Evolutionary conservation across 2,888 invertebrate species (phyloP), one percentile per base, ranked within the genome.

Genomic region (Malthinus flaveolus): DNA sequence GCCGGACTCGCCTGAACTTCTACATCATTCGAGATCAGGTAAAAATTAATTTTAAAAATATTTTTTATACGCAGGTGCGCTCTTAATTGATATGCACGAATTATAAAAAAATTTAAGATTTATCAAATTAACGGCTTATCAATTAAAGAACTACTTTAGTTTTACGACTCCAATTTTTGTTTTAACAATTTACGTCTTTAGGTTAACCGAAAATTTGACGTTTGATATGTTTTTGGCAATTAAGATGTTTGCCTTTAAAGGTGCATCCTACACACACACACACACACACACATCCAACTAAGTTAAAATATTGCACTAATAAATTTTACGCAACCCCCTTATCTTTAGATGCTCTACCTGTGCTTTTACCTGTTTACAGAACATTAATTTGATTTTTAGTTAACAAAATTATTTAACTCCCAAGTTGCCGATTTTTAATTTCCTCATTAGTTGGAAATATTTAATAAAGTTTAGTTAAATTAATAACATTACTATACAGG

Each of bases 1-100:
- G 87, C 87, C 88, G 7, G 89, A 89, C 64, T 75, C 77, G 10
- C 77, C 78, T 1, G 79, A 81, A 61, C 71, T 79, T 53, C 69
- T 79, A 36, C 78, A 77, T 63, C 77, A 76, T 39, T 69, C 73
- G 23, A 63, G 73, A 62, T 51, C 71, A 32, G 61, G 68, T 32
- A 42, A 39, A 3, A 39, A 13, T 10, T n/a, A 13, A 12, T 15
- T n/a, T n/a, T 39, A 13, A 6, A 35, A 32, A 2, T 13, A 23
- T 13, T 44, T 44, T 44, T 42, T 11, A 13, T 42, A 15, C 15
- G 39, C 39, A 42, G 39, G 39, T 42, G 39, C 23, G 33, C 45
- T 12, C 34, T 52, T 52, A 52, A 52, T 52, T 52, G 39, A 33
- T 50, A 50, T 39, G 33, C 50, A 42, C 39, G 32, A 49, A 49